A percentile compares a stretch with the other conserved stretches of the same genome.
Evolutionary conservation across 1,140 invertebrate genomes (phyloP).

Genomic region (Eriocheir sinensis): DNA sequence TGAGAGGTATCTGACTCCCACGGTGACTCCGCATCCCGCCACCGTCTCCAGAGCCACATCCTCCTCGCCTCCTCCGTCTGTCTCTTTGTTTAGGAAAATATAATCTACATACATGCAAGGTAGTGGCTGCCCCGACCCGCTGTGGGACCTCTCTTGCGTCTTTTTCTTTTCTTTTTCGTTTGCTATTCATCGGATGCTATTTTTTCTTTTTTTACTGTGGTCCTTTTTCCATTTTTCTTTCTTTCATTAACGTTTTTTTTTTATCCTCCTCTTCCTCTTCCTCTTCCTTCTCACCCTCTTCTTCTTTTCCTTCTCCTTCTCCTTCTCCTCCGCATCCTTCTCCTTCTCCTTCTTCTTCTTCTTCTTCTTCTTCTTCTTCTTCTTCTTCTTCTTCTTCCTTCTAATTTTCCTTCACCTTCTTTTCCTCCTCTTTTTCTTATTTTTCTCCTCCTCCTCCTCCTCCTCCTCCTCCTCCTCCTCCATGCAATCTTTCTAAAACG

Average conservation of each 20-base stretch:
- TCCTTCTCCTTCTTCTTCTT: no score
- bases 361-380: no score
- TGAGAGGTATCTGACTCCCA: not conserved
- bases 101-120: slow-evolving; percentile 25
- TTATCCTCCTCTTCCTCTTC: slow-evolving; percentile 32
- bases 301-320: not conserved
- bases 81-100: slow-evolving; percentile 17
- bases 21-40: not conserved
- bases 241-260: slow-evolving; percentile 2
- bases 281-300: not conserved
- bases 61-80: not conserved
- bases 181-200: no score
- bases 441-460: no score
- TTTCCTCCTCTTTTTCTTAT: no score
- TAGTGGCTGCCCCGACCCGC: not conserved
- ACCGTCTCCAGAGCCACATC: no score
- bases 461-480: no score
- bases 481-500: no score
- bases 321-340: not conserved
- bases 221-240: not conserved
- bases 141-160: not conserved
- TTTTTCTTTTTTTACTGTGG: not conserved
- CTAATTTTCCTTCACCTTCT: not conserved
- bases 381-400: no score
- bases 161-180: no score